Evolutionary conservation across 2,113 vertebrate species (phyloP), one percentile per base, ranked within the genome.

Genomic region (Nyctereutes procyonoides): DNA sequence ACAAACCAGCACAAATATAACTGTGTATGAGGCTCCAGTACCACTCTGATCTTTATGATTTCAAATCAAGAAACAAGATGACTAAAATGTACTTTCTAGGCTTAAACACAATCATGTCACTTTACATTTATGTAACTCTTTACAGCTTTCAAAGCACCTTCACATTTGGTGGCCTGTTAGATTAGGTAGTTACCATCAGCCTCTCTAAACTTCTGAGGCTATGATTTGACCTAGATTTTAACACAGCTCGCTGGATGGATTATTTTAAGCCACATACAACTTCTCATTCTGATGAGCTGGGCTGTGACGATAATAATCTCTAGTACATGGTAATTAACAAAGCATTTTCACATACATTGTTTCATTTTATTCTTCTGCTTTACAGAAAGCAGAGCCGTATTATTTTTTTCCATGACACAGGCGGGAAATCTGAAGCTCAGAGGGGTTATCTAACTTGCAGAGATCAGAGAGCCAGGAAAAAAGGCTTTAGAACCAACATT

Each of bases 191-290:
- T 92, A 71, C 89, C 81, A 51, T 62, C 77, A 83, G 95, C 63
- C 87, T 92, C 80, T 90, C 95, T 90, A 69, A 93, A 97, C 90
- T 88, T 97, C 92, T 65, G 69, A 90, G 96, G 94, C 93, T 82
- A 83, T 65, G 95, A 83, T 69, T 53, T 97, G 98, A 96, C 98
- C 98, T 96, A 97, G 92, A 97, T 98, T 96, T 96, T 83, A 63
- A 88, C 58, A 30, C 74, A 38, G 97, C 94, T 96, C 94, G 86
- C 95, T 95, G 95, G 88, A 43, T 94, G 94, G 97, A 96, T 98
- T 96, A 97, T 97, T 97, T 97, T 93, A 98, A 97, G 95, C 85
- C 90, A 94, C 93, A 67, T 55, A 92, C 94, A 95, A 95, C 38
- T 96, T 90, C 90, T 96, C 95, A 51, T 88, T 96, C 95, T 92